A percentile compares a stretch with the other conserved stretches of the same genome.
phyloP scores from a whole-genome alignment of 2,888 invertebrate species.

The Apoda limacodes region DNA sequence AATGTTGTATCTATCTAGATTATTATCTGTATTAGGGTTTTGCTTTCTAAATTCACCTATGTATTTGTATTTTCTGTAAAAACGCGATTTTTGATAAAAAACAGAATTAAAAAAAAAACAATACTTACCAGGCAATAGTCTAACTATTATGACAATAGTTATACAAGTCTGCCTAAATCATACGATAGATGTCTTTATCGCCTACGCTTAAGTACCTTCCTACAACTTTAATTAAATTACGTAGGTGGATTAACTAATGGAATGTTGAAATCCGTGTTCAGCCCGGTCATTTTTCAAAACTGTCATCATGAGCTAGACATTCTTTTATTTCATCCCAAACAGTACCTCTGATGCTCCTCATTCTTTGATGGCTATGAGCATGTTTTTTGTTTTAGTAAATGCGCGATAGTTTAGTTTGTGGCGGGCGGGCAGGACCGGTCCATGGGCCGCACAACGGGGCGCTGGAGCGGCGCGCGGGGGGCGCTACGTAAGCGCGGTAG shows the following conservation, averaged over 20 bases:
- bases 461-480: constrained; percentile 30
- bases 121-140: no score
- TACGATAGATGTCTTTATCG: no score
- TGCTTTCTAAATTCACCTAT: no score
- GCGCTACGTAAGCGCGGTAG: constrained; percentile 71
- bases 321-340: constrained; percentile 66
- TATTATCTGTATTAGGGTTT: no score
- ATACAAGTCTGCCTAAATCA: no score
- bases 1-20: no score
- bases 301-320: constrained; percentile 48
- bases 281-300: no score
- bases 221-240: not conserved
- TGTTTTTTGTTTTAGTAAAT: constrained; percentile 66
- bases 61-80: no score
- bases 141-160: no score
- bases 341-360: constrained; percentile 61
- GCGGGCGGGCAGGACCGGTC: constrained; percentile 56
- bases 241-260: not conserved
- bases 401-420: constrained; percentile 63
- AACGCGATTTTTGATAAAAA: no score
- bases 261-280: not conserved
- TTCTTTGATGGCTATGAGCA: constrained; percentile 58
- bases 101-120: no score
- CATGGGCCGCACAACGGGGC: constrained; percentile 27
- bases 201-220: no score